phyloP scores from a whole-genome alignment of 2,113 vertebrate genomes.

The Nothobranchius furzeri region DNA sequence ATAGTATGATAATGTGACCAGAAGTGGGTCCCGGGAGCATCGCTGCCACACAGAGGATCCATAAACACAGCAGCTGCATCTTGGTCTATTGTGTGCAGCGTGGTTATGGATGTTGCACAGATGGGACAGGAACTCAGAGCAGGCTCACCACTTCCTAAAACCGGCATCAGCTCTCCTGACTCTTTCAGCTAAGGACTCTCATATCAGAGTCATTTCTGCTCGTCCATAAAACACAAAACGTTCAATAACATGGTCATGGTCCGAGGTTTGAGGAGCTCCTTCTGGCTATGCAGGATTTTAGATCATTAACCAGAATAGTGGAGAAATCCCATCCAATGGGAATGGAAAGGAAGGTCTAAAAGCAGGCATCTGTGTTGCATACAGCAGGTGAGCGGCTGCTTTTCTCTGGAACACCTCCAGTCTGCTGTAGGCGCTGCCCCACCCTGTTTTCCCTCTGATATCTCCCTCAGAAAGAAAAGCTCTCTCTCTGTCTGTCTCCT shows the following conservation, averaged over 20 bases:
- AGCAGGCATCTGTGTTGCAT: conserved; percentile 58
- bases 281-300: neutral
- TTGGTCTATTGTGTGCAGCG: conserved; percentile 60
- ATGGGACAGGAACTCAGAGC: conserved; percentile 55
- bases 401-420: conserved; percentile 57
- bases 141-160: conserved; percentile 17
- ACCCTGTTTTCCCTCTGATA: conserved; percentile 61
- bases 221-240: neutral
- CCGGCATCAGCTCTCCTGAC: neutral
- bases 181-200: neutral
- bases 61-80: conserved; percentile 37
- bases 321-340: conserved; percentile 8
- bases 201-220: no score
- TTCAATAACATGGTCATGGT: neutral
- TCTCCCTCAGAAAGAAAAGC: conserved; percentile 21
- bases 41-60: conserved; percentile 41
- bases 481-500: conserved; percentile 42
- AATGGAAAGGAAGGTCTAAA: conserved; percentile 16
- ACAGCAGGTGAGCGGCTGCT: conserved; percentile 68
- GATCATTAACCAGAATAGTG: conserved; percentile 35
- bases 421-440: conserved; percentile 60
- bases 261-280: neutral
- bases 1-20: conserved; percentile 69
- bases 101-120: conserved; percentile 68
- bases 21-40: conserved; percentile 58